A percentile compares a stretch with the other conserved stretches of the same genome.
phyloP scores from a whole-genome alignment of 2,797 vertebrate species.

The Anabas testudineus region DNA sequence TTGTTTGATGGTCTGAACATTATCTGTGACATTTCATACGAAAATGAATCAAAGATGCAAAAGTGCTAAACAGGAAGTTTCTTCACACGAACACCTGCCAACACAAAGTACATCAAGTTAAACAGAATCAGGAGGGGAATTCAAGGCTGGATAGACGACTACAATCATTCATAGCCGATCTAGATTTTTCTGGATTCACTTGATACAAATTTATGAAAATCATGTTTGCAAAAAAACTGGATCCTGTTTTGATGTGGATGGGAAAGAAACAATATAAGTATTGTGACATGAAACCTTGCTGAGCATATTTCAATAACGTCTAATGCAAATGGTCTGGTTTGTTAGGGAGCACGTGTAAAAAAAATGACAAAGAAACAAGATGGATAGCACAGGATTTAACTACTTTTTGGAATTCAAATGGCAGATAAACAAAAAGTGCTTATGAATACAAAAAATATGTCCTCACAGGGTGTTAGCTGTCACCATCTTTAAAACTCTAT shows the following conservation, averaged over 20 bases:
- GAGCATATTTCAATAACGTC: neutral
- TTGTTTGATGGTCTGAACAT: no score
- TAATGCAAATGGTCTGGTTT: neutral
- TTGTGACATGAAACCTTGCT: neutral
- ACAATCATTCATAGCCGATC: neutral
- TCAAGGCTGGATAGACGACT: neutral
- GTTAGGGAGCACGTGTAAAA: no score
- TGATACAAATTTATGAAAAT: neutral
- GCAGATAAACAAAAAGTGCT: no score
- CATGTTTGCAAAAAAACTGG: neutral
- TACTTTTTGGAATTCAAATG: no score
- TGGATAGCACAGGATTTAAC: no score
- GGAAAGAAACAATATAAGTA: neutral
- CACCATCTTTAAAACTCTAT: no score
- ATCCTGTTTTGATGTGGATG: neutral
- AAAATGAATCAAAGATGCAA: slow-evolving; percentile 24
- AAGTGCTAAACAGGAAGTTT: slow-evolving; percentile 17
- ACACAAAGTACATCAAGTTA: neutral
- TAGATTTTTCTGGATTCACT: neutral
- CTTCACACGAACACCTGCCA: neutral
- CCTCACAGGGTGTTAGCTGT: no score
- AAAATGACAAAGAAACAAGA: no score
- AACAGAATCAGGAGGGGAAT: slow-evolving; percentile 1
- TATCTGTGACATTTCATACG: slow-evolving; percentile 7
- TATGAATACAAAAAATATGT: no score